Evolutionary conservation across 2,797 vertebrate genomes (phyloP).

Genomic region (Ceryle rudis): DNA sequence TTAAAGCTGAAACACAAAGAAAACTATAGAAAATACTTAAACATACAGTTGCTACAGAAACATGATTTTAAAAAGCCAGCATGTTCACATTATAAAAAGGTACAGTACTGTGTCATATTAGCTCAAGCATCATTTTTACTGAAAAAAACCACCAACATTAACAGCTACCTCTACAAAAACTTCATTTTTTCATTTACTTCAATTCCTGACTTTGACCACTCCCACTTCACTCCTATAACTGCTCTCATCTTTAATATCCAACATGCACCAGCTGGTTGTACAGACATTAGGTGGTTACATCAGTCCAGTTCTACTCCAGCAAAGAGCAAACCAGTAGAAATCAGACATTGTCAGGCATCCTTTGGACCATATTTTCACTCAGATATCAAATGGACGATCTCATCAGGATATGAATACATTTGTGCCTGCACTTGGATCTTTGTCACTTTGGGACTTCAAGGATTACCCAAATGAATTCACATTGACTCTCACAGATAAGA

Average conservation of each 20-base stretch:
- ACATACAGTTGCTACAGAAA: not conserved
- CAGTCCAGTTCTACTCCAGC: not conserved
- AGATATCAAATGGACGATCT: not conserved
- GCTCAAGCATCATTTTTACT: not conserved
- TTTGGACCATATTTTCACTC: not conserved
- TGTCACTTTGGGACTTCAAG: not conserved
- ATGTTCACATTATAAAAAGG: not conserved
- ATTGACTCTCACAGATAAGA: not conserved
- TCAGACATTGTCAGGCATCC: fast-evolving
- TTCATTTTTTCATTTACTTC: not conserved
- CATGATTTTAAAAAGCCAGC: not conserved
- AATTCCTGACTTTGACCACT: conserved; percentile 35
- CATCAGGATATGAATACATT: not conserved
- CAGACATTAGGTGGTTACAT: not conserved
- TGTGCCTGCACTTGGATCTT: not conserved
- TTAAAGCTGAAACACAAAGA: not conserved
- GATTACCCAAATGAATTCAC: not conserved
- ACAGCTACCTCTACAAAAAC: not conserved
- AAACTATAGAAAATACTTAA: not conserved
- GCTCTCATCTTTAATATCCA: not conserved
- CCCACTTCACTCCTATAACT: conserved; percentile 37
- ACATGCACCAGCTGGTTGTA: conserved; percentile 1
- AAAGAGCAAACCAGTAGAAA: not conserved
- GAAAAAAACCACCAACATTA: not conserved
- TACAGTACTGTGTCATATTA: not conserved